Evolutionary conservation across 2,888 invertebrate species (phyloP), one percentile per base, ranked within the genome.

Genomic region (Drosophila mimica): DNA sequence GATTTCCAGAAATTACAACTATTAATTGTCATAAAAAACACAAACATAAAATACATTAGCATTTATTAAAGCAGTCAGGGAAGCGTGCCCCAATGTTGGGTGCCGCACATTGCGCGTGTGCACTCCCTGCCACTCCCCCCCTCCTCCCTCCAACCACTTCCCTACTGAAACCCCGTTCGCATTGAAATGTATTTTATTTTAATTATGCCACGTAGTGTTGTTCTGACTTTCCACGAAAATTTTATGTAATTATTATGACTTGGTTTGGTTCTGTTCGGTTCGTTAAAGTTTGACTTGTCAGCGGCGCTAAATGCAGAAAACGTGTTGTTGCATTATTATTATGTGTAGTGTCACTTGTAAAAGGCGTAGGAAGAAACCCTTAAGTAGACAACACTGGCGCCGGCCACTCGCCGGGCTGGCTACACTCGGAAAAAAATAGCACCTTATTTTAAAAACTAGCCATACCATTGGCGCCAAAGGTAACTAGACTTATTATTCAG

Each of bases 151-250:
- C 25, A 2, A 2, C 2, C 25, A 25, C 25, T 25, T 2, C 1
- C 7, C 6, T 11, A 17, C 65, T 11, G 25, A 33, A 13, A 3
- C 28, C 28, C 15, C 6, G n/a, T 15, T 6, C 7, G 8, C 17
- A 17, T 34, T 40, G 40, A 40, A 48, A 38, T n/a, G 68, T 43
- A 78, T 79, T 87, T 64, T 70, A 58, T 62, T 74, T 79, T 87
- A 90, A 86, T 89, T 86, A 86, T 86, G 86, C 86, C 89, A 90
- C 89, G 86, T 90, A 84, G 76, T 71, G 70, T 56, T 74, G 74
- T 83, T 89, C 85, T 83, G 64, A 74, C 78, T 91, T 89, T 87
- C 90, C 86, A 89, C 83, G 90, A 89, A 91, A 87, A 76, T 80
- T 78, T 68, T 69, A 65, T 91, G 89, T 91, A 84, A 76, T 82